phyloP scores from a whole-genome alignment of 92 coral and sea anemone genomes.

The Porites evermanni region DNA sequence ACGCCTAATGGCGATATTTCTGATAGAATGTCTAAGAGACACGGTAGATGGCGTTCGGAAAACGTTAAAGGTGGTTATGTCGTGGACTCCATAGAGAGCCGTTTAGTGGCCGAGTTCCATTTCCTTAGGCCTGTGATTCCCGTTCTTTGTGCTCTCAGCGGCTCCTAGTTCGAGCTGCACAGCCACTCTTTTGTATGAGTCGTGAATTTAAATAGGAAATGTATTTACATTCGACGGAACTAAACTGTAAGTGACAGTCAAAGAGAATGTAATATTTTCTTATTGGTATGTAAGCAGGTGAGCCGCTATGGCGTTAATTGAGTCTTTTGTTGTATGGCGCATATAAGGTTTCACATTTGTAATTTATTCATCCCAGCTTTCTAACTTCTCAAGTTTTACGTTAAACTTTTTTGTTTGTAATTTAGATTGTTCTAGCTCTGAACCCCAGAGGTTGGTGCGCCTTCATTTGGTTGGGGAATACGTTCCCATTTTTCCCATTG shows the following conservation, averaged over 20 bases:
- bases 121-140: not conserved
- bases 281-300: not conserved
- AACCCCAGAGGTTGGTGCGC: too few relatives aligned
- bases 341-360: too few relatives aligned
- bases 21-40: constrained; percentile 12
- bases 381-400: too few relatives aligned
- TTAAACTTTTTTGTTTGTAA: too few relatives aligned
- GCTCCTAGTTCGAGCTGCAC: too few relatives aligned
- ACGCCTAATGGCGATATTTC: constrained; percentile 4
- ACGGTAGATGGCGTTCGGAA: not conserved
- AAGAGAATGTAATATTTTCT: not conserved
- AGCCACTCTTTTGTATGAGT: not conserved
- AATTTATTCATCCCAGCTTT: too few relatives aligned
- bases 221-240: not conserved
- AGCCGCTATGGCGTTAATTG: constrained; percentile 1
- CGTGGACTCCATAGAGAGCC: not conserved
- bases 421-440: too few relatives aligned
- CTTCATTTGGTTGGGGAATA: too few relatives aligned
- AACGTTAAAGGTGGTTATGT: not conserved
- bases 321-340: not conserved
- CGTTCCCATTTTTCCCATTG: too few relatives aligned
- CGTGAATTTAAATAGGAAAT: not conserved
- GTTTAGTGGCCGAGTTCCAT: not conserved
- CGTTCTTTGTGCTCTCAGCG: not conserved
- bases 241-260: not conserved